phyloP scores from a whole-genome alignment of 2,888 invertebrate genomes.

The Ischnura elegans region DNA sequence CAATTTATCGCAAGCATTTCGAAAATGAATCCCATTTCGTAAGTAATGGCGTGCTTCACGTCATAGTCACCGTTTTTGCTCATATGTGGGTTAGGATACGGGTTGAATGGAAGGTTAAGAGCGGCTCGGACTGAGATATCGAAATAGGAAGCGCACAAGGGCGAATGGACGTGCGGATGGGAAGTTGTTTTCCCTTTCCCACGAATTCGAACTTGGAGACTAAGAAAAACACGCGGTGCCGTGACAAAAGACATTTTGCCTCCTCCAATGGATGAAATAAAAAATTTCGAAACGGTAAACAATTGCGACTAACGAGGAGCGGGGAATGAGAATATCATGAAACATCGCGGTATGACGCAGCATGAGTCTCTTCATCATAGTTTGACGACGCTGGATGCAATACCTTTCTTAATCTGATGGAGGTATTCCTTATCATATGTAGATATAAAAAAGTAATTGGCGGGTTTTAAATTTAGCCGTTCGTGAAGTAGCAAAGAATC shows the following conservation, averaged over 20 bases:
- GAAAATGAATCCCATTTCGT: too few relatives aligned
- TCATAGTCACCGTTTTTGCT: not conserved
- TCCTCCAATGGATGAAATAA: not conserved
- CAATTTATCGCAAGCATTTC: too few relatives aligned
- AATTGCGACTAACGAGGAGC: not conserved
- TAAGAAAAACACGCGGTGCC: not conserved
- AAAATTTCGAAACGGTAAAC: not conserved
- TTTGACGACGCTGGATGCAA: not conserved
- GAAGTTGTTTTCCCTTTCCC: constrained; percentile 18
- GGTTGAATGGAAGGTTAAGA: not conserved
- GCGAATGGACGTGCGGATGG: not conserved
- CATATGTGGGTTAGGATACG: not conserved
- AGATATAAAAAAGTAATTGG: too few relatives aligned
- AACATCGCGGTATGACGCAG: not conserved
- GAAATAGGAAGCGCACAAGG: constrained; percentile 26
- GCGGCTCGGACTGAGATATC: not conserved
- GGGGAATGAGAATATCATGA: too few relatives aligned
- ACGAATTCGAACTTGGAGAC: not conserved
- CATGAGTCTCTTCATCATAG: not conserved
- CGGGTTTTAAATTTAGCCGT: too few relatives aligned
- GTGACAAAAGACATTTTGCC: not conserved
- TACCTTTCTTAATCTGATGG: not conserved
- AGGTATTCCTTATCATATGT: not conserved
- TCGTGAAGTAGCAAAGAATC: too few relatives aligned
- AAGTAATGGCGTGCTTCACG: too few relatives aligned